Evolutionary conservation across 2,113 vertebrate species (phyloP), one percentile per base, ranked within the genome.

Genomic region (Bos javanicus): DNA sequence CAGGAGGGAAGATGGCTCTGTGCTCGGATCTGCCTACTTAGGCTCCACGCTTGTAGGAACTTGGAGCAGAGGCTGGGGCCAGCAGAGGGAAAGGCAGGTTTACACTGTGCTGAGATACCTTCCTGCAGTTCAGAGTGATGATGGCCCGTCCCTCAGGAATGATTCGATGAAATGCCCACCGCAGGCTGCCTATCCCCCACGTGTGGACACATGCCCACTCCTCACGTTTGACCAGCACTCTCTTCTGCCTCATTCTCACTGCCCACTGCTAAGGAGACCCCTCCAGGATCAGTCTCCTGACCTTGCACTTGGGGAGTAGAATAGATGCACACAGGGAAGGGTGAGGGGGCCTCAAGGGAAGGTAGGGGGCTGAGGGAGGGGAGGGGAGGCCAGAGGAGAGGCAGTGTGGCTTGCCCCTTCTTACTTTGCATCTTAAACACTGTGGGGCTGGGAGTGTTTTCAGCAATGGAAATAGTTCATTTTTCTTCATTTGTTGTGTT

Each of bases 401-500:
- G 28, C 12, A 30, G 23, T 3, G 2, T 3, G 25, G 19, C 48
- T 64, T 19, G 48, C 13, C 74, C 46, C 33, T 36, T 59, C 64
- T 48, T 7, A 2, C 48, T 52, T 39, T 62, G 50, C 33, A 16
- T 67, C 92, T n/a, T 39, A 39, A 93, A 9, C 83, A 57, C 59
- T 12, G 10, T 19, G 84, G 30, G 93, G 87, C 74, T 0, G 23
- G 81, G 60, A 87, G 71, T 30, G 6, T 92, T 86, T 78, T 33
- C 11, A 57, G 71, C 78, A 13, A 2, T 57, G 95, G 91, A 50
- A 82, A 74, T 28, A 50, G 90, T 71, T 67, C 33, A 2, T 17
- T 95, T 93, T 43, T 97, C 95, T 83, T 92, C 80, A 62, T 95
- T 89, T 96, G 92, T 78, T n/a, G 46, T 83, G 87, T 19, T 39